Base-by-base conservation (phyloP, 2,113 vertebrate species). In the Cichladusa arquata region DNA sequence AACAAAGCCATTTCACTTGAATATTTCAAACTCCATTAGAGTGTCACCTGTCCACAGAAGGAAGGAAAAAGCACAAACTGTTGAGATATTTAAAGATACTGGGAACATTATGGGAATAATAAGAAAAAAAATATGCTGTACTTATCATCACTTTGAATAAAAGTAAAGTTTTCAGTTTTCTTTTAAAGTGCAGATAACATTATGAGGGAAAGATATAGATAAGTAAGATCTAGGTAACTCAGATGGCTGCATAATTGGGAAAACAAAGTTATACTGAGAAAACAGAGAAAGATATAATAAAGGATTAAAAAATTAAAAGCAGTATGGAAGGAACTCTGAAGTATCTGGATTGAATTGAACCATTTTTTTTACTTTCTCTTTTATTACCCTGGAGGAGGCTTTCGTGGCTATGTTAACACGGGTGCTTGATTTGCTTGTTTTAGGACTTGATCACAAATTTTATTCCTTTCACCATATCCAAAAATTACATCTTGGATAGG, bases 351-450 rank as follows among this genome's bases (percentile, higher is more conserved):
- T 61, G 28, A 91, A 51, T 0, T 38, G 64, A 88, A 58, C 4
- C 1, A 4, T n/a, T 6, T 71, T 73, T 6, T 71, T 73, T 24
- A 13, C 24, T 33, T 72, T 70, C 34, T 62, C 10, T 44, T 87
- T 29, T 47, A 9, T 53, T 86, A 72, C 58, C 45, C 42, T 48
- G 6, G 11, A 77, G 38, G 3, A 64, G 3, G 8, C 47, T 31
- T 19, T 16, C 44, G 45, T 77, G 18, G 13, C 12, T 50, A 4
- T 12, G 4, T 10, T 36, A 53, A 14, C 36, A 24, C 0, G 6
- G 11, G 13, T 44, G 11, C 17, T 9, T 6, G 3, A 53, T 50
- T 58, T 10, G 1, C 14, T 60, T 34, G 14, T 9, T 62, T 56
- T 19, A 60, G 19, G 17, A 51, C 24, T 40, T 13, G 7, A 50